A percentile compares a stretch with the other conserved stretches of the same genome.
Conservation (phyloP, 2,113 vertebrate genomes). For the Ptilonorhynchus violaceus region DNA sequence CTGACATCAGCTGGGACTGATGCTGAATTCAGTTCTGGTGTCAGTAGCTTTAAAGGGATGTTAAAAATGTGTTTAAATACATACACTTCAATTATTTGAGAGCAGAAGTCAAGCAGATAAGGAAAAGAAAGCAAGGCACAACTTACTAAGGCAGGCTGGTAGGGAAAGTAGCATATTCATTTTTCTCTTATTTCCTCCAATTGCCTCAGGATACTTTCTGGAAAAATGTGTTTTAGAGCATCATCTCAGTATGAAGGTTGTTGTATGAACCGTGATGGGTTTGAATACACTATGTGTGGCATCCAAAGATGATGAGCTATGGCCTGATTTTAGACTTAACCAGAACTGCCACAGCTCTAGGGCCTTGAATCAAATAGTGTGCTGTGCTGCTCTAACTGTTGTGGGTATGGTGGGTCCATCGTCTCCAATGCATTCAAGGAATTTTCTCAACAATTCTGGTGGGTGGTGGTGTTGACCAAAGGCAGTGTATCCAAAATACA, state of each 20-base stretch:
- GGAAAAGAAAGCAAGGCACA: not conserved
- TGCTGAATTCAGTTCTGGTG: not conserved
- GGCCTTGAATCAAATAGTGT: rapidly evolving
- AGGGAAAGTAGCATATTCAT: not conserved
- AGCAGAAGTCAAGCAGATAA: not conserved
- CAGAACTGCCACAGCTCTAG: not conserved
- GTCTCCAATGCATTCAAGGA: not conserved
- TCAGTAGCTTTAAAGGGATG: not conserved
- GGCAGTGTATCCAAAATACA: not conserved
- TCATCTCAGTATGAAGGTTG: not conserved
- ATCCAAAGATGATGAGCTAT: not conserved
- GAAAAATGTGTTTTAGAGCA: not conserved
- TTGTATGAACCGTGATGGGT: not conserved
- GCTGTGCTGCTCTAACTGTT: not conserved
- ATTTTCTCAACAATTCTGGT: not conserved
- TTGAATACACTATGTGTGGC: not conserved
- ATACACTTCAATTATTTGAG: not conserved
- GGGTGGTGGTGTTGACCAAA: not conserved
- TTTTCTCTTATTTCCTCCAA: not conserved
- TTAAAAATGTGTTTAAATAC: not conserved
- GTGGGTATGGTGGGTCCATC: not conserved
- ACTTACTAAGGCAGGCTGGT: not conserved
- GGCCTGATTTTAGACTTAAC: not conserved
- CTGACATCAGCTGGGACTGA: not conserved
- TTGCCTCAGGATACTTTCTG: not conserved